Evolutionary conservation across 2,113 vertebrate genomes (phyloP), one percentile per base, ranked within the genome.

Genomic region (Mastomys coucha): DNA sequence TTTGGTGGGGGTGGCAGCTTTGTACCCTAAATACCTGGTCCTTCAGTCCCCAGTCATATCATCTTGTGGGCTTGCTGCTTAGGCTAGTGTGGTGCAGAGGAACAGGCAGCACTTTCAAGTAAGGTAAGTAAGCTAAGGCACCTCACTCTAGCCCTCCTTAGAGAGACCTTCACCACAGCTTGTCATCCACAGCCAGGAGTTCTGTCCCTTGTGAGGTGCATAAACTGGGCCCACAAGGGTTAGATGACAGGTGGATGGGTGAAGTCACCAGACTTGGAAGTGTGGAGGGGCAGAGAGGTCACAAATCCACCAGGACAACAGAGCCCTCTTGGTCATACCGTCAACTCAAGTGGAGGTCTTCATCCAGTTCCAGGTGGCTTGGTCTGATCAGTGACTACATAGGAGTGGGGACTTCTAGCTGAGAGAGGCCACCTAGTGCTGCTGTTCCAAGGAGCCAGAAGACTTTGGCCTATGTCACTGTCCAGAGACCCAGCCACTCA

Each of bases 401-500:
- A 93, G 82, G 76, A 89, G 26, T 72, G 72, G 94, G 65, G 77
- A 56, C 85, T 91, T 36, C 45, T 39, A 63, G 63, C 51, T 39
- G 36, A 81, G 56, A 33, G 58, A 60, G 31, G 60, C 69, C 56
- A 70, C 73, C 2, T 5, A 31, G 33, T 11, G 7, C 36, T 80
- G 86, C 89, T 92, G 49, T n/a, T 56, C 9, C 14, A 45, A 87
- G 31, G 86, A 93, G 58, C 33, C 82, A 81, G 39, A 53, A 56
- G 28, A 73, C 96, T 53, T 96, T 87, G 95, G 96, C 96, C n/a
- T 81, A n/a, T 39, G 89, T 65, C 94, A 84, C 80, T 53, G 26
- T 96, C 95, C 94, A 96, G 96, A 96, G 45, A 20, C 97, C 72
- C 77, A 17, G 81, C 76, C 93, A 91, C 96, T 97, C 95, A 73